These are phyloP conservation scores for Caenorhabditis afra DNA, from an alignment of 2,888 invertebrate species.

Conservation along the genomic window DNA sequence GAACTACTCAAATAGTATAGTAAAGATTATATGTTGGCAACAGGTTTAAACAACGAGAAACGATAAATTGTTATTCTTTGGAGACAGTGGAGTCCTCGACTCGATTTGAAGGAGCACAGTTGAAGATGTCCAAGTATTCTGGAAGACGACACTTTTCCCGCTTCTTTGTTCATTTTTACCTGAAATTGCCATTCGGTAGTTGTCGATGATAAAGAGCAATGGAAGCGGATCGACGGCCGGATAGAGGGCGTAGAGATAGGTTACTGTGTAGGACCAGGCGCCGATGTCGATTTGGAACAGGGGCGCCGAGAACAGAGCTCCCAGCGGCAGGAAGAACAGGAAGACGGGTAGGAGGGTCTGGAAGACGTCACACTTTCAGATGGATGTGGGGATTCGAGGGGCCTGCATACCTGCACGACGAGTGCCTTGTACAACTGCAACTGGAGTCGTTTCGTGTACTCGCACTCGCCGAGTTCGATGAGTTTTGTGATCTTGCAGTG, in stretches of 20 bases:
- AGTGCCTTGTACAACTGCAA: conserved; percentile 41
- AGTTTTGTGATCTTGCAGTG: conserved; percentile 8
- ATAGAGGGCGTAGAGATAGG: conserved; percentile 31
- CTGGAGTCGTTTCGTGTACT: conserved; percentile 23
- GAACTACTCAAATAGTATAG: no score
- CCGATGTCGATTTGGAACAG: conserved; percentile 18
- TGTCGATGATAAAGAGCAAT: conserved; percentile 16
- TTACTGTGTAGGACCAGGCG: background rate
- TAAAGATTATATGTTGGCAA: no score
- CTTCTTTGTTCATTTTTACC: no score
- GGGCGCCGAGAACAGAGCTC: conserved; percentile 21
- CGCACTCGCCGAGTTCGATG: conserved; percentile 9
- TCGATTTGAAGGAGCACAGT: no score
- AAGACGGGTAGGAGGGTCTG: conserved; percentile 28
- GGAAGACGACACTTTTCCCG: no score
- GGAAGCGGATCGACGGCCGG: conserved; percentile 33
- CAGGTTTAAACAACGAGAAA: no score
- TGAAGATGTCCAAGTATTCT: no score
- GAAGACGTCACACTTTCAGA: no score
- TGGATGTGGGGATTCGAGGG: no score
- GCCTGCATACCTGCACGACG: conserved; percentile 34
- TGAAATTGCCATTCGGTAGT: background rate
- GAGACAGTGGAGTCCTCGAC: no score
- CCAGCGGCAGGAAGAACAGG: conserved; percentile 25
- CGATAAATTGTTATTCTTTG: no score